Conservation (phyloP, 2,113 vertebrate genomes). For the Menura novaehollandiae region DNA sequence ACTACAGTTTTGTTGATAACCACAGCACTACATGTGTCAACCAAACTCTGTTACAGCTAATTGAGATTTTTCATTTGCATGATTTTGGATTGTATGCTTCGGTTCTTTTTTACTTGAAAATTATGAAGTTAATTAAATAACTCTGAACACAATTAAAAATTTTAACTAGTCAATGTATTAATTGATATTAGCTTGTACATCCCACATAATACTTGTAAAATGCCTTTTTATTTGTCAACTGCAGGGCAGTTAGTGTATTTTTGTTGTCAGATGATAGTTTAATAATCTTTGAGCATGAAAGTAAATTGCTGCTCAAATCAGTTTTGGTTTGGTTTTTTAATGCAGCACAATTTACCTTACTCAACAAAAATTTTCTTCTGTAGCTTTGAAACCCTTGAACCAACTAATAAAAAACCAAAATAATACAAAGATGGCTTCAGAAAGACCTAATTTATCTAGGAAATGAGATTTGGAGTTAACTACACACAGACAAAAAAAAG, state of each 20-base stretch:
- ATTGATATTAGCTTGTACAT: not conserved
- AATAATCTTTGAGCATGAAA: not conserved
- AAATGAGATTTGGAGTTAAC: not conserved
- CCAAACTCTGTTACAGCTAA: not conserved
- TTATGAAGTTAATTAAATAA: not conserved
- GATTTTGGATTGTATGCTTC: not conserved
- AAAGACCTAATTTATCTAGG: not conserved
- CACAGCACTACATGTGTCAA: accelerated
- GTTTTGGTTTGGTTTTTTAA: not conserved
- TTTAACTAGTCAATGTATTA: not conserved
- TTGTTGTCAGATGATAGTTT: not conserved
- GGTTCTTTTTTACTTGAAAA: not conserved
- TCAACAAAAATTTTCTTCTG: not conserved
- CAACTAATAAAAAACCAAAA: not conserved
- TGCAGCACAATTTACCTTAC: not conserved
- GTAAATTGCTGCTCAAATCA: not conserved
- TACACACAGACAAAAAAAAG: accelerated
- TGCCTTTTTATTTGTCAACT: not conserved
- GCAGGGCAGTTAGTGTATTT: not conserved
- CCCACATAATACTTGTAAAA: not conserved
- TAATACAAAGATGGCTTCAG: not conserved
- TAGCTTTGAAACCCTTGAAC: not conserved
- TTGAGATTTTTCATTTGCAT: not conserved
- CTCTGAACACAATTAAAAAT: not conserved
- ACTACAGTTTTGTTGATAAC: not conserved